Percentiles rank a stretch among this genome's conserved stretches.
Evolutionary conservation across 2,888 invertebrate species (phyloP).

Genomic region (Tolmerus cingulatus): DNA sequence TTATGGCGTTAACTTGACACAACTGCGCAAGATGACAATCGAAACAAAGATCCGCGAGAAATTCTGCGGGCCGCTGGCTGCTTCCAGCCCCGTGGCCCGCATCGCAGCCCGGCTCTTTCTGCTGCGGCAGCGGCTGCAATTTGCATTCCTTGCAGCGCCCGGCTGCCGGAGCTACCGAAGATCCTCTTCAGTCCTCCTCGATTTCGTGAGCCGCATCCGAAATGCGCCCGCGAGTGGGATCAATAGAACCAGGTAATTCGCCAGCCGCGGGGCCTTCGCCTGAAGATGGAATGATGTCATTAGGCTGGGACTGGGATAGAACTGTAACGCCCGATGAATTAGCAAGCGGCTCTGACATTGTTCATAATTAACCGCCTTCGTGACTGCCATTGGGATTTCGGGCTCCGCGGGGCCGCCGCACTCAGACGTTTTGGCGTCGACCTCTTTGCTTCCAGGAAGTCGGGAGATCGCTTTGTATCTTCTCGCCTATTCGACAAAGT

Average conservation of each 20-base stretch:
- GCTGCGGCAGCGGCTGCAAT: neutral
- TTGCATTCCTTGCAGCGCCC: conserved; percentile 31
- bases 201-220: conserved; percentile 25
- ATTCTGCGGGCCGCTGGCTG: neutral
- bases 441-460: neutral
- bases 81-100: neutral
- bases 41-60: conserved; percentile 1
- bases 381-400: neutral
- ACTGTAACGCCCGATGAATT: neutral
- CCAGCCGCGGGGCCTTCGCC: neutral
- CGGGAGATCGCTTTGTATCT: neutral
- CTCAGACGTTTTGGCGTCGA: neutral
- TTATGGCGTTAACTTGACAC: conserved; percentile 37
- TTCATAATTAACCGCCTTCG: neutral
- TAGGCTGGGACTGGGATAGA: conserved; percentile 30
- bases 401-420: neutral
- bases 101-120: neutral
- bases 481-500: neutral
- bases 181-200: conserved; percentile 38
- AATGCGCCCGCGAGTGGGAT: neutral
- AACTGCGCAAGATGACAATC: conserved; percentile 29
- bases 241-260: neutral
- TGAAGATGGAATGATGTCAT: conserved; percentile 36
- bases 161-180: conserved; percentile 1
- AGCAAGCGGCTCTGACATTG: neutral